Base-by-base conservation (phyloP, 2,797 vertebrate species). In the Crypturellus tataupa region DNA sequence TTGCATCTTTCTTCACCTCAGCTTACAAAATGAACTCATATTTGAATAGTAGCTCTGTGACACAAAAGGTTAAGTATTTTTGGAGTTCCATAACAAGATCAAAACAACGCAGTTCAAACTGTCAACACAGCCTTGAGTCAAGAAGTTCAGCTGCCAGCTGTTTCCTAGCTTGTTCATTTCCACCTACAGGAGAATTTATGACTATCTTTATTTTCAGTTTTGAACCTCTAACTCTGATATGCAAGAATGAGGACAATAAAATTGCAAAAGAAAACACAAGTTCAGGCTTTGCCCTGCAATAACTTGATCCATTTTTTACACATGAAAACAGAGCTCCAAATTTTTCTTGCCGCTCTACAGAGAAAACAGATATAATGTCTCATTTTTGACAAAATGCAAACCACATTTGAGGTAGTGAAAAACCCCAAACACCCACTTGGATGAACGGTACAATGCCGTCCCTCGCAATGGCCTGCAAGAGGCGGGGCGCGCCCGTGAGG, bases 381-480 rank as follows among this genome's bases (percentile, higher is more conserved):
- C 4, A 0, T 20, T 31, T 59, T 55, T 10, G 6, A 79, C 27
- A 90, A 40, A 85, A 44, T 4, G 42, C 20, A 76, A 75, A 53
- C 24, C 25, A 31, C 11, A 37, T 9, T 68, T 33, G 31, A 90
- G 64, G 20, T n/a, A 85, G 7, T 31, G 11, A 20, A 46, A 20
- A 46, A 46, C 19, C 46, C 46, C 46, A 20, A 18, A 47, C 23
- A 27, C 97, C 94, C 83, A 99, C 99, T 98, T 98, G 98, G 60
- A 99, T 96, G 96, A 99, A 99, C 0, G 99, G 99, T 27, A 99
- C 97, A 6, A 99, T 99, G 92, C 99, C 99, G 4, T 99, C 99
- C 6, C 99, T 98, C 23, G 99, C 99, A 5, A 99, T 99, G 96
- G 99, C 99, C 97, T 99, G 99, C 92, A 99, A 94, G 53, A 99